These are phyloP conservation scores for Leptonema lineaticorne DNA, from an alignment of 1,140 invertebrate genomes.

Conservation along the genomic window DNA sequence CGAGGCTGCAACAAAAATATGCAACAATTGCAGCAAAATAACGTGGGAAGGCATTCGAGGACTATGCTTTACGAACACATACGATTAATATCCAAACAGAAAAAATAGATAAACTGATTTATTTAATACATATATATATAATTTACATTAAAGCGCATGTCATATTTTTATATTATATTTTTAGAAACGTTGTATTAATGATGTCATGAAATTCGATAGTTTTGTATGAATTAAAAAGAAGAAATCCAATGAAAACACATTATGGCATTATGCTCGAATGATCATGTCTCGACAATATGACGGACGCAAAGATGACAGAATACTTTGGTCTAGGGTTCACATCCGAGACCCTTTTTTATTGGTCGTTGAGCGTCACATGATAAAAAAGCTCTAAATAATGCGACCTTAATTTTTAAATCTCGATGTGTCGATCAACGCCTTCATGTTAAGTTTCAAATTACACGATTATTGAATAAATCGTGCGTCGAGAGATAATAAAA, in stretches of 20 bases:
- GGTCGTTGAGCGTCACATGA: too few species aligned
- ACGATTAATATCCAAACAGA: too few species aligned
- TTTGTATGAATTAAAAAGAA: neutral
- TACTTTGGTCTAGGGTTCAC: constrained; percentile 23
- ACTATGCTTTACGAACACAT: neutral
- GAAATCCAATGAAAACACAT: constrained; percentile 2
- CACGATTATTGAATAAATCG: neutral
- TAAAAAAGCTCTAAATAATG: too few species aligned
- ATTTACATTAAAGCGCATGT: too few species aligned
- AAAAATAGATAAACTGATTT: too few species aligned
- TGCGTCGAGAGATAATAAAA: neutral
- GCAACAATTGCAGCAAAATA: too few species aligned
- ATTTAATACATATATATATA: too few species aligned
- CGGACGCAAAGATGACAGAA: neutral
- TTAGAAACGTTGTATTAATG: too few species aligned
- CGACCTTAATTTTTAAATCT: neutral
- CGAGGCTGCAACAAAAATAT: too few species aligned
- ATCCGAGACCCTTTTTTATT: neutral
- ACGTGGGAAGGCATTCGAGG: neutral
- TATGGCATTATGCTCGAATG: constrained; percentile 29
- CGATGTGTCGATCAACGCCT: constrained; percentile 6
- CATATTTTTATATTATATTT: too few species aligned
- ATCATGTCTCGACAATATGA: constrained; percentile 16
- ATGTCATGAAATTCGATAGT: neutral
- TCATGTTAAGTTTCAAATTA: constrained; percentile 2